Evolutionary conservation across 2,797 vertebrate species (phyloP).

Genomic region (Oreortyx pictus): DNA sequence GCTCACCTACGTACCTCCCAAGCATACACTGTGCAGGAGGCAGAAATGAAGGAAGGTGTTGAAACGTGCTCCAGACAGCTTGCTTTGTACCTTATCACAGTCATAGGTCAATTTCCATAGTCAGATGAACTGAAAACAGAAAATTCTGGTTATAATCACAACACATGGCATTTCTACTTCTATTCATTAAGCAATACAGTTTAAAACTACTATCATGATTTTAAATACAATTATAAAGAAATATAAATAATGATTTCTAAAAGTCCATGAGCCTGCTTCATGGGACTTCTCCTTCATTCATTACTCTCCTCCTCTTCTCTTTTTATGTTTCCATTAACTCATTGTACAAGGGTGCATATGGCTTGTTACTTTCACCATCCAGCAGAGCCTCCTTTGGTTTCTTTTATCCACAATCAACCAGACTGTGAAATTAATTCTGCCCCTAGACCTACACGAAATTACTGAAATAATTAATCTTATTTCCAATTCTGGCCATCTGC

Average conservation of each 20-base stretch:
- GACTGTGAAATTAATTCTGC: conserved; percentile 3
- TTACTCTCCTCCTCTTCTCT: not conserved
- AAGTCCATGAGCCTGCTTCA: not conserved
- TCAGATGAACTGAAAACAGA: not conserved
- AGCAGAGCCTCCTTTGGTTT: not conserved
- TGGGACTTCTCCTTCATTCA: not conserved
- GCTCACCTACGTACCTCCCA: not conserved
- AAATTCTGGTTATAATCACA: not conserved
- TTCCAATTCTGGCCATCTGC: conserved; percentile 58
- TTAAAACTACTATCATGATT: not conserved
- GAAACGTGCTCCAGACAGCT: not conserved
- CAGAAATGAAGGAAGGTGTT: not conserved
- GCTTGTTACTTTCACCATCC: not conserved
- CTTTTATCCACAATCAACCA: not conserved
- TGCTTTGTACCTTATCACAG: not conserved
- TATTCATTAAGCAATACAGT: not conserved
- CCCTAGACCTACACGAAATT: conserved; percentile 36
- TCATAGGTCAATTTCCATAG: not conserved
- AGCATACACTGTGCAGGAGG: not conserved
- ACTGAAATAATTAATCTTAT: conserved; percentile 50
- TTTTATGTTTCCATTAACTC: not conserved
- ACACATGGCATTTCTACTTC: not conserved
- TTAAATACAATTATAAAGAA: not conserved
- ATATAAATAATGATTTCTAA: not conserved
- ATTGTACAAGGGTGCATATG: accelerated